Percentiles rank a stretch among this genome's conserved stretches.
phyloP scores from a whole-genome alignment of 2,888 invertebrate species.

The Petrophora chlorosata region DNA sequence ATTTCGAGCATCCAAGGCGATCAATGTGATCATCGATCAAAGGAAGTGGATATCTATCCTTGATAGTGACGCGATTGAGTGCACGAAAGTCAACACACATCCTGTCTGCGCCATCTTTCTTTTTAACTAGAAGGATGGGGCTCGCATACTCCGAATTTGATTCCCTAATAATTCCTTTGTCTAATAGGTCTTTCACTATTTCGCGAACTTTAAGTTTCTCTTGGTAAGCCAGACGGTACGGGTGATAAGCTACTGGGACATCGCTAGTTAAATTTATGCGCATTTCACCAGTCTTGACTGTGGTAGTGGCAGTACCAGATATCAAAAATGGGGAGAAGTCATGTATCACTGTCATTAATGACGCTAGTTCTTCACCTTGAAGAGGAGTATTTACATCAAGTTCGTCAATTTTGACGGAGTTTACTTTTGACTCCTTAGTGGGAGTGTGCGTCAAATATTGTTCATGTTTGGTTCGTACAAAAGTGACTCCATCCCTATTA shows the following conservation, averaged over 20 bases:
- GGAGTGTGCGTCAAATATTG: background rate
- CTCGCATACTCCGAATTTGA: constrained; percentile 14
- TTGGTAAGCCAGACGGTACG: constrained; percentile 2
- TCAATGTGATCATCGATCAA: constrained; percentile 11
- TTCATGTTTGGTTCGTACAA: background rate
- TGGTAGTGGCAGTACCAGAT: background rate
- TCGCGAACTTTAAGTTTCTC: constrained; percentile 5
- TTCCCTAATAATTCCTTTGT: constrained; percentile 13
- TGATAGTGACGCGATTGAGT: background rate
- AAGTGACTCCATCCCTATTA: background rate
- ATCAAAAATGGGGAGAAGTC: background rate
- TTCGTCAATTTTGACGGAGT: background rate
- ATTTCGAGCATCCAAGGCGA: background rate
- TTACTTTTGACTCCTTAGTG: background rate
- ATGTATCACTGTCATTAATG: background rate
- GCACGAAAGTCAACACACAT: constrained; percentile 3
- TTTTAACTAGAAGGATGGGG: constrained; percentile 12
- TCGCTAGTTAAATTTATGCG: background rate
- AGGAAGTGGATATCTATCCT: constrained; percentile 1
- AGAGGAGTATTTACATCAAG: background rate
- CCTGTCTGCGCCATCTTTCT: constrained; percentile 6
- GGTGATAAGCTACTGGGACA: constrained; percentile 2
- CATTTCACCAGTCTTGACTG: background rate
- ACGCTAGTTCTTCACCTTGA: background rate
- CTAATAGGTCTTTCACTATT: constrained; percentile 8